phyloP scores from a whole-genome alignment of 1,140 invertebrate genomes.

The Saxidomus purpurata region DNA sequence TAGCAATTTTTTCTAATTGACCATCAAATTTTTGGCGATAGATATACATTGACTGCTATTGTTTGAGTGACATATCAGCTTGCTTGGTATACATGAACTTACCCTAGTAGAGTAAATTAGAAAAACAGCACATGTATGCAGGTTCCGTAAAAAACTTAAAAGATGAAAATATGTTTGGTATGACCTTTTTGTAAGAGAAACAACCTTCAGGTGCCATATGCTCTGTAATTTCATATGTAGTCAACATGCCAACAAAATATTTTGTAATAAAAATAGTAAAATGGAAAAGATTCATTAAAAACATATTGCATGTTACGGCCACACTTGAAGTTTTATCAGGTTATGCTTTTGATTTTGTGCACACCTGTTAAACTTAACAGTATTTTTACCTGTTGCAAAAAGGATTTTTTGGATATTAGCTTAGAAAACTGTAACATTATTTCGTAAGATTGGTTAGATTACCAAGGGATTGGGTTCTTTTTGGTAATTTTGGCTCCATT shows the following conservation, averaged over 20 bases:
- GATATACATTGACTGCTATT: neutral
- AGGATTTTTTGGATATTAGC: neutral
- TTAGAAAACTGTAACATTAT: neutral
- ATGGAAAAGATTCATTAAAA: neutral
- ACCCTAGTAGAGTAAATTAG: neutral
- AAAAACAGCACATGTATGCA: neutral
- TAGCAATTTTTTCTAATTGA: constrained; percentile 16
- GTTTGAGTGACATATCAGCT: constrained; percentile 2
- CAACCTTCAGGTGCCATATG: neutral
- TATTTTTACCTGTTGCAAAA: neutral
- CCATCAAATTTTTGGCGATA: neutral
- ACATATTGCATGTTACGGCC: neutral
- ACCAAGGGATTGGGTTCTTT: constrained; percentile 8
- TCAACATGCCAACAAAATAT: neutral
- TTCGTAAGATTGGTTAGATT: neutral
- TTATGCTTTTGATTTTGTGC: neutral
- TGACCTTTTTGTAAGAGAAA: neutral
- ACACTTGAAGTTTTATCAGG: neutral
- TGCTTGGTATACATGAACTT: neutral
- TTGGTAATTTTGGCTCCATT: constrained; percentile 10
- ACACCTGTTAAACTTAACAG: neutral
- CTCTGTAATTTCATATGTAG: neutral
- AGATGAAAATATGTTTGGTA: neutral
- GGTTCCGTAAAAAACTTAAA: neutral
- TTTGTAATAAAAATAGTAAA: neutral